Evolutionary conservation across 2,888 invertebrate genomes (phyloP).

Genomic region (Anthrax anthrax): DNA sequence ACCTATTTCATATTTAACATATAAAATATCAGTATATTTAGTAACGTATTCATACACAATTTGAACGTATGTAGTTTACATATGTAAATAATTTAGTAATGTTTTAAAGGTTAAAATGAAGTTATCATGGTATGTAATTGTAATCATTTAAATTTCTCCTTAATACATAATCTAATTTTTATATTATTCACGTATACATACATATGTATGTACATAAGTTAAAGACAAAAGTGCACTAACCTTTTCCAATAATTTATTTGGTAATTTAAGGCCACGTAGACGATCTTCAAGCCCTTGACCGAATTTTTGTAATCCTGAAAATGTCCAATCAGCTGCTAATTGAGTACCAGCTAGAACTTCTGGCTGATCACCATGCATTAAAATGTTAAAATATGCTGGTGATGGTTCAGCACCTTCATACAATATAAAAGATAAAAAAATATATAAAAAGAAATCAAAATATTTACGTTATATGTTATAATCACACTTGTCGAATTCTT

Average conservation of each 20-base stretch:
- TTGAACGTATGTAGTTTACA: too few relatives aligned
- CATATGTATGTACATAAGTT: too few relatives aligned
- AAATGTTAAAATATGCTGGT: slow-evolving; percentile 81
- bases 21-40: too few relatives aligned
- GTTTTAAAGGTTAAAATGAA: too few relatives aligned
- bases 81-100: too few relatives aligned
- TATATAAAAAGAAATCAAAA: not conserved
- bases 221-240: slow-evolving; percentile 41
- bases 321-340: slow-evolving; percentile 88
- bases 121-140: too few relatives aligned
- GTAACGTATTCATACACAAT: too few relatives aligned
- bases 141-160: too few relatives aligned
- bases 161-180: too few relatives aligned
- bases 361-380: slow-evolving; percentile 76
- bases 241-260: slow-evolving; percentile 75
- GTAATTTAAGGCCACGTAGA: slow-evolving; percentile 64
- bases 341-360: slow-evolving; percentile 83
- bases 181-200: too few relatives aligned
- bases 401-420: slow-evolving; percentile 78
- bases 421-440: not conserved
- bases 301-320: slow-evolving; percentile 86
- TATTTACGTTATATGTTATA: not conserved
- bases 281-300: slow-evolving; percentile 86
- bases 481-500: too few relatives aligned
- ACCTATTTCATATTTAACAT: too few relatives aligned